Base-by-base conservation (phyloP, 2,113 vertebrate species). In the Cepphus grylle region DNA sequence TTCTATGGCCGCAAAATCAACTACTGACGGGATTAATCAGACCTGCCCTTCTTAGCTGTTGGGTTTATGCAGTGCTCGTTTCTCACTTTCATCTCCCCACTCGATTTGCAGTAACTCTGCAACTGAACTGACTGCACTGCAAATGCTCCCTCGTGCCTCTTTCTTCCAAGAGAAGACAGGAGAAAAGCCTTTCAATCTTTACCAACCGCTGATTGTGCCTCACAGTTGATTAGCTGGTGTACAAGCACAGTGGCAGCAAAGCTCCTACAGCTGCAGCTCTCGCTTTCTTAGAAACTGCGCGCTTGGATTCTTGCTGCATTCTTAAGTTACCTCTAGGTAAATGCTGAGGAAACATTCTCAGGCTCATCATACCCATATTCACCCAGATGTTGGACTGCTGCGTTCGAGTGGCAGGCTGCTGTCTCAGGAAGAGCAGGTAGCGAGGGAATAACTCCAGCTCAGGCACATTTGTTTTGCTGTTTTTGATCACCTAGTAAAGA, bases 351-450 rank as follows among this genome's bases (percentile, higher is more conserved):
- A 99, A 99, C 99, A 99, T 99, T 99, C 99, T 98, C 98, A 99
- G 99, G 98, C 98, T 99, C 99, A 98, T 99, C 99, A 99, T 99
- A 99, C 99, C 99, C 99, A 99, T 99, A 99, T 99, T 99, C 98
- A 99, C 99, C 99, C 99, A 99, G 98, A 99, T 99, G 98, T 99
- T 99, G 94, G 99, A 99, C 98, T 99, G 99, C 86, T 99, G 99
- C 26, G 99, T 98, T 96, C 99, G 99, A 4, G 99, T 98, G 66
- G 99, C 99, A 19, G 99, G 99, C 98, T 99, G 99, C 97, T 99
- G 99, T 86, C 99, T 98, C 89, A 99, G 98, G 98, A 99, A 99
- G 63, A 99, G 99, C 93, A 99, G 98, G 97, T 99, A 99, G 12
- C 99, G 98, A 26, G 99, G 99, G 94, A 99, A 99, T 65, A 99